Evolutionary conservation across 2,113 vertebrate species (phyloP), one percentile per base, ranked within the genome.

Genomic region (Stegastes partitus): DNA sequence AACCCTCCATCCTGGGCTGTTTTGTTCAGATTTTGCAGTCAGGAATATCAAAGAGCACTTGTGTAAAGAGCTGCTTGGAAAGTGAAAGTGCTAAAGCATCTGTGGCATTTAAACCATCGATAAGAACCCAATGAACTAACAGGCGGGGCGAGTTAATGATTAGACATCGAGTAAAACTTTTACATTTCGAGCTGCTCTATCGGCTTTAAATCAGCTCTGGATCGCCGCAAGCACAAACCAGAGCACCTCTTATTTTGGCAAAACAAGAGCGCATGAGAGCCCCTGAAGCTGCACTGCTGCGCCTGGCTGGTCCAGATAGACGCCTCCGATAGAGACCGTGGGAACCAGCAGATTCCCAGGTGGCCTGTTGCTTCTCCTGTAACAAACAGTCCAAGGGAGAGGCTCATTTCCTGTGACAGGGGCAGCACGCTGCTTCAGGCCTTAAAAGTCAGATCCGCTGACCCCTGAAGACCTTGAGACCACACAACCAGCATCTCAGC

Each of bases 291-390:
- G 25, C 45, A 28, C 68, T 11, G 39, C 56, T 74, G 15, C 37
- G 55, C 44, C 51, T 81, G 63, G 69, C 73, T 71, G 74, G 75
- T 37, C 61, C 61, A 74, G 85, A 87, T 88, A 58, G 68, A 62
- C 79, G 71, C 21, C 68, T 71, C 63, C 57, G 90, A 91, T 83
- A 79, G 39, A 61, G 82, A 68, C 77, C 80, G 88, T 92, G 92
- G 90, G 89, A 95, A 94, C 64, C 64, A 51, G 44, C 21, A 19
- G 79, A 82, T 83, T 92, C 84, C 89, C 84, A 81, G 64, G 85
- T 65, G 82, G 83, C 81, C 71, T 76, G 77, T 77, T 75, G 86
- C 78, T 84, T 84, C 81, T 89, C 87, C 34, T 55, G 69, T 80
- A 73, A 89, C 82, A 79, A 89, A 86, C 34, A 74, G 61, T 68